Conservation (phyloP, 2,113 vertebrate species). For the Odocoileus virginianus region DNA sequence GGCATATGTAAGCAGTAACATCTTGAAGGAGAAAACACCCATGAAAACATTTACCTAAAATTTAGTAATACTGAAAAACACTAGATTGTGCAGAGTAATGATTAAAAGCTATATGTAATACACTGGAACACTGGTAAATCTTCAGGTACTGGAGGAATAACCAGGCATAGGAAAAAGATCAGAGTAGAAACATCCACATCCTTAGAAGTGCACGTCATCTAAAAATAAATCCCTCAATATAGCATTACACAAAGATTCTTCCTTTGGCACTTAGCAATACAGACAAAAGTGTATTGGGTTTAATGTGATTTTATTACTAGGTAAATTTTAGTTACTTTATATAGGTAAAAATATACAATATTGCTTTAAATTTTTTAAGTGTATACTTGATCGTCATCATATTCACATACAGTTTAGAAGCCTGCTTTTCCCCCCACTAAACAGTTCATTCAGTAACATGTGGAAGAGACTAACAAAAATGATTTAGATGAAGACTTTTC, state of each 20-base stretch:
- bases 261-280: slow-evolving; percentile 81
- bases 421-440: not conserved
- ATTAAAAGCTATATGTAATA: slow-evolving; percentile 47
- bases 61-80: slow-evolving; percentile 79
- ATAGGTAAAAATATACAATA: slow-evolving; percentile 73
- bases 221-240: slow-evolving; percentile 65
- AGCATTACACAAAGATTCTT: slow-evolving; percentile 51
- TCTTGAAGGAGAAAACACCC: slow-evolving; percentile 60
- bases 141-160: slow-evolving; percentile 56
- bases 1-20: slow-evolving; percentile 74
- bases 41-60: slow-evolving; percentile 73
- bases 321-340: slow-evolving; percentile 62
- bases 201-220: slow-evolving; percentile 53
- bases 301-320: slow-evolving; percentile 73
- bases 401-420: slow-evolving; percentile 58
- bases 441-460: slow-evolving; percentile 51
- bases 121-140: slow-evolving; percentile 43
- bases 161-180: slow-evolving; percentile 63
- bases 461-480: slow-evolving; percentile 63
- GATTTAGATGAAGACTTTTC: slow-evolving; percentile 58
- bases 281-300: slow-evolving; percentile 78
- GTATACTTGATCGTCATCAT: slow-evolving; percentile 64
- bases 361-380: slow-evolving; percentile 79
- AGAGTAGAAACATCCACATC: slow-evolving; percentile 41
- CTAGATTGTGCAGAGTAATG: slow-evolving; percentile 68